Base-by-base conservation (phyloP, 2,888 invertebrate species). In the Tachina lurida region DNA sequence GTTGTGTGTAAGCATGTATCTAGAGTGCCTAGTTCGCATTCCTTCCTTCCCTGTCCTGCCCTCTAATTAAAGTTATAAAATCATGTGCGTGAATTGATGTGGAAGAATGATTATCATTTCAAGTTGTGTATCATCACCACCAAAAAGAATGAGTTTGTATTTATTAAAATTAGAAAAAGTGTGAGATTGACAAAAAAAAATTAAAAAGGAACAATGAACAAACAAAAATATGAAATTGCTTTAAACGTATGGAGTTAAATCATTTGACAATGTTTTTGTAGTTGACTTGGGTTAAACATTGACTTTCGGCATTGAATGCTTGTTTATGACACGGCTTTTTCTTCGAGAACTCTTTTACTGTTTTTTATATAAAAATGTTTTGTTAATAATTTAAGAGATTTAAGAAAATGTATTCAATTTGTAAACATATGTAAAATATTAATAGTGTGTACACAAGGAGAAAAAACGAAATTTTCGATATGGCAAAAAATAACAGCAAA, bases 91-190 rank as follows among this genome's bases (percentile, higher is more conserved):
- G 89, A 90, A 90, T 86, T 89, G 89, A 89, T 90, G 91, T 88
- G 91, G 90, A 91, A 91, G 88, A 89, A 89, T 90, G 91, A 90
- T 91, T 91, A 90, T 88, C 90, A 89, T 85, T 87, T 77, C 63
- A 83, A 80, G 47, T 83, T 82, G 65, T 56, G 49, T 79, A 83
- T 71, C 81, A 85, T 78, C 77, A 58, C 31, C 62, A 58, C 62
- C 74, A 67, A 63, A 70, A n/a, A n/a, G n/a, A n/a, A 71, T 85
- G 63, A 56, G 47, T 73, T 84, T 73, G 58, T 74, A 41, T 81
- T 70, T 65, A 49, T 39, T 73, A 31, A 78, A 45, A 68, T 10
- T 54, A n/a, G 19, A 52, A 74, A 58, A 62, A 39, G 12, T 47
- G 22, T 22, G 39, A 58, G 39, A 47, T 67, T 77, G 17, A 31